These are phyloP conservation scores for Nixonia krombeini DNA, from an alignment of 1,140 invertebrate genomes.

Conservation along the genomic window DNA sequence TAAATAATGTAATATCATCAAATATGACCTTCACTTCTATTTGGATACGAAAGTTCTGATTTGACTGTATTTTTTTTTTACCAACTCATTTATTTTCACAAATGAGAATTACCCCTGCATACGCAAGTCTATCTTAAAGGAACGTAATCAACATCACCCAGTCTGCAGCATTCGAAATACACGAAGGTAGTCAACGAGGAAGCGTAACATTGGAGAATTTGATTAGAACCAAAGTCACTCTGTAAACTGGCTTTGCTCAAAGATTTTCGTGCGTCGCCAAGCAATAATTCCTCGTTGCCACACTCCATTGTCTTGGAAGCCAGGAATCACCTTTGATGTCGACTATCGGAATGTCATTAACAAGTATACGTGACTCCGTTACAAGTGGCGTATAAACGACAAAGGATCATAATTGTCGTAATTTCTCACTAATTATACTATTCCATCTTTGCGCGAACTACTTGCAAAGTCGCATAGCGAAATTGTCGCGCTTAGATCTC, in stretches of 20 bases:
- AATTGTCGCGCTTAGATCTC: neutral
- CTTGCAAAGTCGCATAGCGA: constrained; percentile 1
- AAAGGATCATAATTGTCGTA: constrained; percentile 32
- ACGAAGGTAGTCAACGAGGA: neutral
- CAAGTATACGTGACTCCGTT: constrained; percentile 15
- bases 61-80: no score
- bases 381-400: constrained; percentile 17
- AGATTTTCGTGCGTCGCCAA: neutral
- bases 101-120: no score
- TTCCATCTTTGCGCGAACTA: neutral
- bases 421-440: constrained; percentile 17
- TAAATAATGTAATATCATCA: no score
- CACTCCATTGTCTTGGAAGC: constrained; percentile 15
- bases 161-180: no score
- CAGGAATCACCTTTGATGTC: constrained; percentile 32
- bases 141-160: no score
- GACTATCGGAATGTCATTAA: constrained; percentile 44
- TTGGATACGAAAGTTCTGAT: no score
- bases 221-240: neutral
- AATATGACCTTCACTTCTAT: no score
- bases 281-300: constrained; percentile 18
- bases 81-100: no score
- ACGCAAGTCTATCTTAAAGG: no score
- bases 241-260: neutral
- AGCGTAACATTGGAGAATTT: neutral